A percentile compares a stretch with the other conserved stretches of the same genome.
phyloP scores from a whole-genome alignment of 2,113 vertebrate species.

The Sceloporus tristichus region DNA sequence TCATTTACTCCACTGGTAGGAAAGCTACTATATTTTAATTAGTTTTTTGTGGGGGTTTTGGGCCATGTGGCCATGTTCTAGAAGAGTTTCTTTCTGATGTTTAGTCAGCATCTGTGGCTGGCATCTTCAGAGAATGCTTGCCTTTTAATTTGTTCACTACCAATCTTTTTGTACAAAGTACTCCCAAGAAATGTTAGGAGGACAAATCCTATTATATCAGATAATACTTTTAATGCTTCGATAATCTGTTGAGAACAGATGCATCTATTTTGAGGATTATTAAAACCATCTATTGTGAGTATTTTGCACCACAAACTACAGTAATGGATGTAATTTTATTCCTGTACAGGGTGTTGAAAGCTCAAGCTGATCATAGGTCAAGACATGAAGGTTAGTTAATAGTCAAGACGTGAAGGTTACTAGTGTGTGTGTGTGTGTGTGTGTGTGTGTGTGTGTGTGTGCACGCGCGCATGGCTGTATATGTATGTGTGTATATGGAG shows the following conservation, averaged over 20 bases:
- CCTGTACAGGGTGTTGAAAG: slow-evolving; percentile 90
- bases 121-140: neutral
- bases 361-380: slow-evolving; percentile 96
- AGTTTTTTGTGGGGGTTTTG: too few species aligned
- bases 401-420: slow-evolving; percentile 94
- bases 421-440: neutral
- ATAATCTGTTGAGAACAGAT: slow-evolving; percentile 8
- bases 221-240: neutral
- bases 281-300: neutral
- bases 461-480: too few species aligned
- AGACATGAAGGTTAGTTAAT: slow-evolving; percentile 95
- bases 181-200: neutral
- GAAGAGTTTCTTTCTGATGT: too few species aligned
- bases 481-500: neutral
- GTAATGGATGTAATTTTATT: slow-evolving; percentile 58
- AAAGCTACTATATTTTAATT: neutral
- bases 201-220: neutral
- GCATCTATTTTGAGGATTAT: neutral
- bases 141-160: neutral
- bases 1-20: neutral
- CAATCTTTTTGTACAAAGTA: neutral
- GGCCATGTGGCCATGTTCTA: too few species aligned
- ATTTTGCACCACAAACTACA: slow-evolving; percentile 35
- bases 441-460: neutral
- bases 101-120: too few species aligned